These are phyloP conservation scores for Drosophila mojavensis DNA, from an alignment of 1,140 invertebrate genomes.

Conservation along the genomic window DNA sequence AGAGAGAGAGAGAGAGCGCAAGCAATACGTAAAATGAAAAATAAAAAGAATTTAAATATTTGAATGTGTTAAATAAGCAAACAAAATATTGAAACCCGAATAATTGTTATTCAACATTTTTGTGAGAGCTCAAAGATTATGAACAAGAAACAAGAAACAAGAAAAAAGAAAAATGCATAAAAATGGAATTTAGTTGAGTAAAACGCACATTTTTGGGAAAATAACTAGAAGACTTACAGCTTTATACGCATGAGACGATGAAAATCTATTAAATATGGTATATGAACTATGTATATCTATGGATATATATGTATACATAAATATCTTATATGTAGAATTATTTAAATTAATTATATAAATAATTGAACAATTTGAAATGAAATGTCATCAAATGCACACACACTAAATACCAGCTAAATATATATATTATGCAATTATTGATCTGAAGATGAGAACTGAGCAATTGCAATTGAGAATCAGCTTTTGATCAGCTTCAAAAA, in stretches of 20 bases:
- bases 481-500: slow-evolving; percentile 19
- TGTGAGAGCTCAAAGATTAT: slow-evolving; percentile 16
- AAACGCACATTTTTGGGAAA: slow-evolving; percentile 68
- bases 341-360: slow-evolving; percentile 63
- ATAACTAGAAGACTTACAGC: slow-evolving; percentile 80
- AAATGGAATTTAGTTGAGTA: slow-evolving; percentile 78
- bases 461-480: slow-evolving; percentile 20
- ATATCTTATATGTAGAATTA: slow-evolving; percentile 72
- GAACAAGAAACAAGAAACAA: not conserved
- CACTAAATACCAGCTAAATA: slow-evolving; percentile 2
- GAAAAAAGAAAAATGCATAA: slow-evolving; percentile 38
- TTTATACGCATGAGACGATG: slow-evolving; percentile 75
- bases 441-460: slow-evolving; percentile 26
- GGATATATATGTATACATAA: slow-evolving; percentile 15
- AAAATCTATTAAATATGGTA: slow-evolving; percentile 59
- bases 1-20: not conserved
- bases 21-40: slow-evolving; percentile 46
- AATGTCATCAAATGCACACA: slow-evolving; percentile 70
- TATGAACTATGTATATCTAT: not conserved
- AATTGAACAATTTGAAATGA: slow-evolving; percentile 43
- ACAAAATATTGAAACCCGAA: slow-evolving; percentile 6
- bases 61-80: slow-evolving; percentile 29
- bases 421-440: slow-evolving; percentile 11
- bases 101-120: slow-evolving; percentile 41
- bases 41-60: slow-evolving; percentile 33